Evolutionary conservation across 2,888 invertebrate genomes (phyloP).

Genomic region (Melanostoma mellinum): DNA sequence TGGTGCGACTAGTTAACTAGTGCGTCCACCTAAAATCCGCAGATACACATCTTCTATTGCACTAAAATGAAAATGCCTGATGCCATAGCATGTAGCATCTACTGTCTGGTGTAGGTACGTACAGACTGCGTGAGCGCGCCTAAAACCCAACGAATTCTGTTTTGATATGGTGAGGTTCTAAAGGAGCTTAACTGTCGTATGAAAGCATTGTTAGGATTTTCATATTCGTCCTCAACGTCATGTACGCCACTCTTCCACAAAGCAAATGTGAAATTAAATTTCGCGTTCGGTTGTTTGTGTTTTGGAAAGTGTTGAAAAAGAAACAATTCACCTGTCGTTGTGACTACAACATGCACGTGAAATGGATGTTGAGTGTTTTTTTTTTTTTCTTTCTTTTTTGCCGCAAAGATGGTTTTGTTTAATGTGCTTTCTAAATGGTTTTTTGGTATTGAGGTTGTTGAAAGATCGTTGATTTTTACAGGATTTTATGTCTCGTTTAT

Average conservation of each 20-base stretch:
- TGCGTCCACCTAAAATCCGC: conserved; percentile 7
- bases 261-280: conserved; percentile 52
- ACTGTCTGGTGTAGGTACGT: neutral
- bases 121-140: neutral
- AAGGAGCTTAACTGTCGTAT: conserved; percentile 33
- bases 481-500: too few relatives aligned
- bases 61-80: neutral
- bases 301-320: conserved; percentile 20
- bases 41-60: conserved; percentile 6
- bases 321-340: conserved; percentile 54
- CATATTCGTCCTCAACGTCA: conserved; percentile 56
- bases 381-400: too few relatives aligned
- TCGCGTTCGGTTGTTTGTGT: conserved; percentile 11
- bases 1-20: conserved; percentile 38
- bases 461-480: too few relatives aligned
- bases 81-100: too few relatives aligned
- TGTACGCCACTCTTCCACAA: neutral
- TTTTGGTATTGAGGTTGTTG: too few relatives aligned
- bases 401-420: too few relatives aligned
- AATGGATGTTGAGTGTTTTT: too few relatives aligned
- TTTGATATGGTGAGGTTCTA: conserved; percentile 50
- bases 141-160: conserved; percentile 24
- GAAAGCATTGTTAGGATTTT: conserved; percentile 59
- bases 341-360: too few relatives aligned
- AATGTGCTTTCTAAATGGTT: too few relatives aligned